These are phyloP conservation scores for Nothura maculosa DNA, from an alignment of 2,797 vertebrate genomes.

Conservation along the genomic window DNA sequence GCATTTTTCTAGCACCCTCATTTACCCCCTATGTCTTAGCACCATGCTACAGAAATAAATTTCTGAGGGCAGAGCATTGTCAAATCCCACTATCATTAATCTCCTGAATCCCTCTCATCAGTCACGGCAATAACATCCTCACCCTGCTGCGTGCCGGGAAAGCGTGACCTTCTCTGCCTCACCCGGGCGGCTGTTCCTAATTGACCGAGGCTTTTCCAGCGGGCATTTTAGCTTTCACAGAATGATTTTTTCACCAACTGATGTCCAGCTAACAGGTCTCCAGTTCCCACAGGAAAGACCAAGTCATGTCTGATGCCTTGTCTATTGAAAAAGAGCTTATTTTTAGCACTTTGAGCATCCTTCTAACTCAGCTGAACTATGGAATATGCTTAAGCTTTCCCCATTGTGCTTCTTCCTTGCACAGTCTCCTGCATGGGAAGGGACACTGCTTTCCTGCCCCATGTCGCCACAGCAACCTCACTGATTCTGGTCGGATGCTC, in stretches of 20 bases:
- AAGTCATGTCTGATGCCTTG: conserved; percentile 28
- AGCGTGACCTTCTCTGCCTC: conserved; percentile 34
- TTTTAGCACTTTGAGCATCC: background rate
- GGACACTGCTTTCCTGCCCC: background rate
- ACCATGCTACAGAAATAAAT: background rate
- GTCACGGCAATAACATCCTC: conserved; percentile 38
- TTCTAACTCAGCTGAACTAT: background rate
- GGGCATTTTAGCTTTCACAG: conserved; percentile 32
- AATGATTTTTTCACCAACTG: conserved; percentile 31
- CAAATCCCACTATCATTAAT: conserved; percentile 41
- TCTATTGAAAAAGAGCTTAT: background rate
- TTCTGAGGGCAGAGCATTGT: background rate
- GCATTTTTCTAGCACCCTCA: conserved; percentile 13
- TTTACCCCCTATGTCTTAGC: background rate
- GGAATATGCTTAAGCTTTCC: background rate
- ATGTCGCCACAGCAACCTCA: background rate
- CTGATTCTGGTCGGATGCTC: background rate
- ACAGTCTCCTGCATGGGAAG: background rate
- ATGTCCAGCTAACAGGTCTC: background rate
- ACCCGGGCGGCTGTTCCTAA: conserved; percentile 13
- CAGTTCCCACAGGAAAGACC: conserved; percentile 9
- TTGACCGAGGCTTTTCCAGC: conserved; percentile 50
- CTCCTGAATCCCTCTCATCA: conserved; percentile 18
- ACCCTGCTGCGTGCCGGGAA: background rate
- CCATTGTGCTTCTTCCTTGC: background rate